Percentiles rank a stretch among this genome's conserved stretches.
Conservation (phyloP, 2,888 invertebrate species). For the Argyresthia goedartella region DNA sequence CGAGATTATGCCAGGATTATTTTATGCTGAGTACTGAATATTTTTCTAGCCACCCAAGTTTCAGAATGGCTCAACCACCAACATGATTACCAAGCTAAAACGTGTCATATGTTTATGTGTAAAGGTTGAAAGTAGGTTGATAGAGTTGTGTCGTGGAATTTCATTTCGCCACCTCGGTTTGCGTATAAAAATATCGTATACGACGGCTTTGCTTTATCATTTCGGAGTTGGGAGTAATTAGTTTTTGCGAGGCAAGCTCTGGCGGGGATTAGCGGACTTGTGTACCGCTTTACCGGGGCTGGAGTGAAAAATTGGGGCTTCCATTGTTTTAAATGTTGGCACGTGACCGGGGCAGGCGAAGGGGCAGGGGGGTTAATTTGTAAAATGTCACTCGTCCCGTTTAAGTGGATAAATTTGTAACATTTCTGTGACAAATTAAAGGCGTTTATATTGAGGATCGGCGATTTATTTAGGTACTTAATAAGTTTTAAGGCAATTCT, state of each 20-base stretch:
- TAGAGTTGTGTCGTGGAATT: constrained; percentile 31
- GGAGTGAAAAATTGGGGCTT: constrained; percentile 59
- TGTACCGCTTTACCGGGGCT: constrained; percentile 1
- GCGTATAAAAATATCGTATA: constrained; percentile 68
- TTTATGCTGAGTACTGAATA: constrained; percentile 53
- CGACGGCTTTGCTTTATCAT: constrained; percentile 70
- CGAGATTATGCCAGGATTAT: constrained; percentile 68
- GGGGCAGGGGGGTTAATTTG: constrained; percentile 22
- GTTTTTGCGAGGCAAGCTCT: constrained; percentile 55
- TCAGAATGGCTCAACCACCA: constrained; percentile 1
- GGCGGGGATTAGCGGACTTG: constrained; percentile 30
- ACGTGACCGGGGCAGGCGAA: constrained; percentile 30
- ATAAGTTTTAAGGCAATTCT: not conserved
- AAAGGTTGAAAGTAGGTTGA: constrained; percentile 21
- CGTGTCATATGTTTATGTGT: too few relatives aligned
- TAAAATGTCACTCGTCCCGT: constrained; percentile 16
- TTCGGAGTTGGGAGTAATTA: constrained; percentile 63
- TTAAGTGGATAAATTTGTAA: constrained; percentile 26
- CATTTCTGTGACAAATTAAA: constrained; percentile 1
- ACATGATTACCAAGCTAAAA: not conserved
- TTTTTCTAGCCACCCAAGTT: constrained; percentile 24
- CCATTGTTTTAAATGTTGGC: constrained; percentile 62
- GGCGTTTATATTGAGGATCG: not conserved
- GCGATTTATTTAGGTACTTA: not conserved
- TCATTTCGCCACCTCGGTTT: constrained; percentile 42